Evolutionary conservation across 2,797 vertebrate species (phyloP), one percentile per base, ranked within the genome.

Genomic region (Tokudaia muenninki): DNA sequence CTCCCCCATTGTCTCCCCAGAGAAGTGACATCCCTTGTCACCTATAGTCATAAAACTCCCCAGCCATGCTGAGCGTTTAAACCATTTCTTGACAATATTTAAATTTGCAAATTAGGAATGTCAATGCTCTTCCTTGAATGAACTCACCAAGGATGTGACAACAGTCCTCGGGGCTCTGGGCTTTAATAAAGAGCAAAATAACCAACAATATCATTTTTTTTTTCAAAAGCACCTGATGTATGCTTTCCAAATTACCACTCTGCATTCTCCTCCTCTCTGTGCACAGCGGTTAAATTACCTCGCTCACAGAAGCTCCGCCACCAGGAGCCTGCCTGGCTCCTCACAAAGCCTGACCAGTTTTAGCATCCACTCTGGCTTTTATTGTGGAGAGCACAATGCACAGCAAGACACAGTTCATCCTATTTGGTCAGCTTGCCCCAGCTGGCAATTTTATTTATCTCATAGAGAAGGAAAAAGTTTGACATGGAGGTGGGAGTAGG

Each of bases 21-120:
- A 95, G 70, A 87, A 3, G 59, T 47, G 57, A 57, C 34, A 29
- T 13, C 17, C 78, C 50, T 80, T 65, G 89, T 96, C 94, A 92
- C 81, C 55, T 41, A 47, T 41, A 74, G 93, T 47, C 80, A 87
- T 63, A 82, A 59, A 52, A 65, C 77, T 77, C 80, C 57, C 92
- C 55, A 26, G 31, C 70, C 83, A 5, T 0, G n/a, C 44, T 10
- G 75, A 91, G 29, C 19, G 52, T 70, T 97, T 96, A 93, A 31
- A 6, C 80, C 67, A 65, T 12, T 94, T 80, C 31, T 3, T 61
- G 93, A 92, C 94, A 26, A 21, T 92, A 87, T 24, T 87, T 72
- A 95, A 44, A 96, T 97, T 44, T 75, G 89, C 94, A 97, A 96
- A 98, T 86, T 89, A 94, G 77, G 97, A 96, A 93, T 87, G 96